Evolutionary conservation across 2,113 vertebrate genomes (phyloP).

Genomic region (Desmodus rotundus): DNA sequence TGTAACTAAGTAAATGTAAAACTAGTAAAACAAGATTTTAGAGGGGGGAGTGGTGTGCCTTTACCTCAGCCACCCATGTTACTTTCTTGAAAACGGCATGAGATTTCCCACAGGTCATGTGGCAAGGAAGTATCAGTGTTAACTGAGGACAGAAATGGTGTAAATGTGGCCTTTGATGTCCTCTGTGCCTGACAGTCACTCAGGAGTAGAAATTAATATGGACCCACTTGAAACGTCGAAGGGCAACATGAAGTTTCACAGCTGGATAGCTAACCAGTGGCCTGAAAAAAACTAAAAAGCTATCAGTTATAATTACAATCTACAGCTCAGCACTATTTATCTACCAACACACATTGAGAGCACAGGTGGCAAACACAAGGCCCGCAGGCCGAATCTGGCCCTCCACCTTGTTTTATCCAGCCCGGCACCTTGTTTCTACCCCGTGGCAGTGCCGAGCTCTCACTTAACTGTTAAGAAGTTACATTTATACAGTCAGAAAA

Average conservation of each 20-base stretch:
- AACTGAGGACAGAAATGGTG: background rate
- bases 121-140: background rate
- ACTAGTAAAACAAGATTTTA: background rate
- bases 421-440: no score
- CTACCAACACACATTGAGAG: constrained; percentile 35
- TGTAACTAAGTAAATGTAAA: background rate
- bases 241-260: background rate
- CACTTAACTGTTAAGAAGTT: no score
- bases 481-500: no score
- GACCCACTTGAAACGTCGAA: background rate
- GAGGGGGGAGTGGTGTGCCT: background rate
- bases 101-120: background rate
- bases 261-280: background rate
- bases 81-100: background rate
- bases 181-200: background rate
- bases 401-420: no score
- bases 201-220: background rate
- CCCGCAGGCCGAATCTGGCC: no score
- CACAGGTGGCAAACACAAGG: no score
- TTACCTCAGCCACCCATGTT: background rate
- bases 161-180: background rate
- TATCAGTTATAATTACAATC: background rate
- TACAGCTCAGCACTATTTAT: background rate
- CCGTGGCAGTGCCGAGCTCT: no score
- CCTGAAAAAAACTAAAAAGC: background rate